Evolutionary conservation across 2,888 invertebrate genomes (phyloP).

Genomic region (Drosophila niveifrons): DNA sequence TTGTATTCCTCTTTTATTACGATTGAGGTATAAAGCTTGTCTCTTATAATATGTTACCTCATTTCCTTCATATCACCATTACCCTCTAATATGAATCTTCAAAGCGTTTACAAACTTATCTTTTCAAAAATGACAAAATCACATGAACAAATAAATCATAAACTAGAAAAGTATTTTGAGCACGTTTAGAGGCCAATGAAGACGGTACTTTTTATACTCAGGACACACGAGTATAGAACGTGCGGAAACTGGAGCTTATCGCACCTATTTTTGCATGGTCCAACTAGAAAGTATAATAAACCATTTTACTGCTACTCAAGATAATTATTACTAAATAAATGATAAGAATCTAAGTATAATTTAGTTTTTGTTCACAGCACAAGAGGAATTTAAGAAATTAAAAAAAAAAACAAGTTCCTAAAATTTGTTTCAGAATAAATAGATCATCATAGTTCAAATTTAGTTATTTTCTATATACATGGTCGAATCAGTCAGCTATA

Average conservation of each 20-base stretch:
- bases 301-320: neutral
- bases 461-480: no score
- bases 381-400: no score
- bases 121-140: constrained; percentile 1
- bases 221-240: neutral
- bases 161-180: neutral
- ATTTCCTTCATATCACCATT: neutral
- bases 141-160: neutral
- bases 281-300: neutral
- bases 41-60: neutral
- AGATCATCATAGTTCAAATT: no score
- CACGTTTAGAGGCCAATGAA: neutral
- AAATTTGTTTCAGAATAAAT: no score
- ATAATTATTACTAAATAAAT: neutral
- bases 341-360: neutral
- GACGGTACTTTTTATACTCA: neutral
- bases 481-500: no score
- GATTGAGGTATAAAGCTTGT: neutral
- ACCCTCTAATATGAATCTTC: neutral
- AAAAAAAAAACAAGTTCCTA: no score
- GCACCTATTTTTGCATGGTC: neutral
- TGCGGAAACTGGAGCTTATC: neutral
- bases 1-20: no score
- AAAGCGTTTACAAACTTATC: neutral
- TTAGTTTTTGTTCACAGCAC: no score